A percentile compares a stretch with the other conserved stretches of the same genome.
These are phyloP conservation scores for Peromyscus eremicus DNA, from an alignment of 2,797 vertebrate genomes.

Conservation along the genomic window DNA sequence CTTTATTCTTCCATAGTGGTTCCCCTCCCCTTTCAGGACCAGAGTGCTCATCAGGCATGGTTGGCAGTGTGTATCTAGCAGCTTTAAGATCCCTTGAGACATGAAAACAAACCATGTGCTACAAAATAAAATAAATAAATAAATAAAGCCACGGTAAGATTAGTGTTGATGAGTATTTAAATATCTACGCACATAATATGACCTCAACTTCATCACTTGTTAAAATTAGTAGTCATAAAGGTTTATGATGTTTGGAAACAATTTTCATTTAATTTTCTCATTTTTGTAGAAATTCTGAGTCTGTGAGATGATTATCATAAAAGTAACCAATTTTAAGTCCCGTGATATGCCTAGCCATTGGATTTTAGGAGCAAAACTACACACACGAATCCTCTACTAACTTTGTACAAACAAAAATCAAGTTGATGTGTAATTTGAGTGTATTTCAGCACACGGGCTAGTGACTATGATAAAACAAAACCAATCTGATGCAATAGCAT, in stretches of 20 bases:
- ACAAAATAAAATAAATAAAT: not conserved
- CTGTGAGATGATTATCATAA: slow-evolving; percentile 47
- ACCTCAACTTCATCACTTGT: slow-evolving; percentile 67
- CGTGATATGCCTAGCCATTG: slow-evolving; percentile 26
- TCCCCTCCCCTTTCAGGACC: not conserved
- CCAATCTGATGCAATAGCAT: not conserved
- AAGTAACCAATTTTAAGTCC: slow-evolving; percentile 43
- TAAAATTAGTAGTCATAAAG: slow-evolving; percentile 74
- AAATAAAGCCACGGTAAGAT: not conserved
- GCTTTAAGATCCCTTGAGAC: slow-evolving; percentile 44
- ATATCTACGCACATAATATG: slow-evolving; percentile 34
- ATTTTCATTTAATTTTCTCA: slow-evolving; percentile 44
- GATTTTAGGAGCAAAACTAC: slow-evolving; percentile 58
- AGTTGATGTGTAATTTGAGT: slow-evolving; percentile 10
- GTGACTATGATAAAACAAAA: not conserved
- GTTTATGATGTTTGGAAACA: slow-evolving; percentile 66
- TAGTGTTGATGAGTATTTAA: slow-evolving; percentile 63
- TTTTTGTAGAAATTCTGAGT: slow-evolving; percentile 67
- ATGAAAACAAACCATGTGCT: slow-evolving; percentile 27
- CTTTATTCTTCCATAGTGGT: not conserved
- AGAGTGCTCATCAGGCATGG: not conserved
- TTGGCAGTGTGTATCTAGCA: not conserved
- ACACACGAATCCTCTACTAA: not conserved
- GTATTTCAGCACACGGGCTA: not conserved
- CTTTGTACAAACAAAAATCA: slow-evolving; percentile 41